These are phyloP conservation scores for Callimorpha dominula DNA, from an alignment of 2,888 invertebrate genomes.

Conservation along the genomic window DNA sequence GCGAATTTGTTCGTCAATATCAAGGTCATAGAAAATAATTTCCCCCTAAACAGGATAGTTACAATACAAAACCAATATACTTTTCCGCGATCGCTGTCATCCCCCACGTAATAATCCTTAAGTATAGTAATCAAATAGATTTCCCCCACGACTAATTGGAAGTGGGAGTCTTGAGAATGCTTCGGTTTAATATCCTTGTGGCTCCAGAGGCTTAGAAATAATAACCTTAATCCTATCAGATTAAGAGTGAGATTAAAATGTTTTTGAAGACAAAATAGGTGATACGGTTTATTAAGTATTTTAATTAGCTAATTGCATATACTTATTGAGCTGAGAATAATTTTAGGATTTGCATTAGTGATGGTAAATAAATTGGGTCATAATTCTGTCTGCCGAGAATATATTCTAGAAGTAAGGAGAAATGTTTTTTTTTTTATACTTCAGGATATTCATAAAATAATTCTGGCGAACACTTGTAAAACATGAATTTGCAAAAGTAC, in stretches of 20 bases:
- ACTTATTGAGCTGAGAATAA: conserved; percentile 8
- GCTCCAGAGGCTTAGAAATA: conserved; percentile 15
- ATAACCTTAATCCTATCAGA: conserved; percentile 2
- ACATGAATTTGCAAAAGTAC: no score
- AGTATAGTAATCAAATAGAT: conserved; percentile 36
- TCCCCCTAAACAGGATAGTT: background rate
- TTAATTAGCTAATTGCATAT: conserved; percentile 12
- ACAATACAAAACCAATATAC: conserved; percentile 11
- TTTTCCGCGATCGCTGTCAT: conserved; percentile 11
- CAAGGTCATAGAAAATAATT: background rate
- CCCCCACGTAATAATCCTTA: conserved; percentile 16
- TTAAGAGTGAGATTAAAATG: conserved; percentile 11
- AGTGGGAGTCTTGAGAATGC: conserved; percentile 36
- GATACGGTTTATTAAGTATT: conserved; percentile 6
- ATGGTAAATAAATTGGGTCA: background rate
- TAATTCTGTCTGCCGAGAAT: background rate
- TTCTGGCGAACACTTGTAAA: no score
- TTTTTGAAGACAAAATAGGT: background rate
- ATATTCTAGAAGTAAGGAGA: no score
- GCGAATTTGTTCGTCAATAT: background rate
- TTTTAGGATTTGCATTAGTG: conserved; percentile 10
- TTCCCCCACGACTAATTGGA: conserved; percentile 38
- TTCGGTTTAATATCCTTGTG: conserved; percentile 28
- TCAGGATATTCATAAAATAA: no score
- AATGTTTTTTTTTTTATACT: no score